A percentile compares a stretch with the other conserved stretches of the same genome.
These are phyloP conservation scores for Cyanoderma ruficeps DNA, from an alignment of 2,113 vertebrate genomes.

Conservation along the genomic window DNA sequence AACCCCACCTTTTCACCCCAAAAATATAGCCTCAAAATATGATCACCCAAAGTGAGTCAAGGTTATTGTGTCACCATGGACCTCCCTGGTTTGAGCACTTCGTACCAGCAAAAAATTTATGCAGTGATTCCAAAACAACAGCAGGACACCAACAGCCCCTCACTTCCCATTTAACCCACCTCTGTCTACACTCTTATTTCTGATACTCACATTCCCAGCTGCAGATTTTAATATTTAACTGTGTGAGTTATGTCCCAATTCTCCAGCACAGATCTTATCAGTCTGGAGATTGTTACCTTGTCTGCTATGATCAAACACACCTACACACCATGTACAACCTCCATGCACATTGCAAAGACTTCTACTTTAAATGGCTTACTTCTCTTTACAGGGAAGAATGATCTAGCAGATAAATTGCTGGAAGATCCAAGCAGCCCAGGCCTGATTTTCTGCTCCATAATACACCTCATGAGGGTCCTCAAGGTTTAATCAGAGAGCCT, in stretches of 20 bases:
- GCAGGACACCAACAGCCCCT: not conserved
- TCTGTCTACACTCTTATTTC: not conserved
- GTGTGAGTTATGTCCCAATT: not conserved
- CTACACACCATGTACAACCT: accelerated
- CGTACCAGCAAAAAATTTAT: not conserved
- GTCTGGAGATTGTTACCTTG: not conserved
- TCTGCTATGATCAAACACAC: accelerated
- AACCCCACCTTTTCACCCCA: not conserved
- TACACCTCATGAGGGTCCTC: not conserved
- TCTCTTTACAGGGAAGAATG: not conserved
- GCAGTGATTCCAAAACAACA: not conserved
- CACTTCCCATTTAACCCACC: not conserved
- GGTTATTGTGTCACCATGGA: not conserved
- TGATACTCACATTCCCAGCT: not conserved
- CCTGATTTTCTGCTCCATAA: not conserved
- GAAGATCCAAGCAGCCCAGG: not conserved
- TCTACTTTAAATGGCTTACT: not conserved
- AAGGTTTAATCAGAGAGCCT: not conserved
- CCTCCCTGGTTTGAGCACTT: not conserved
- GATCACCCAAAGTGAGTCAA: not conserved
- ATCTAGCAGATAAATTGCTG: not conserved
- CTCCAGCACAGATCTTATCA: not conserved
- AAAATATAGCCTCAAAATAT: not conserved
- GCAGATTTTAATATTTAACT: not conserved
- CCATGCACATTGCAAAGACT: not conserved